These are phyloP conservation scores for Lasioglossum baleicum DNA, from an alignment of 1,140 invertebrate genomes.

Conservation along the genomic window DNA sequence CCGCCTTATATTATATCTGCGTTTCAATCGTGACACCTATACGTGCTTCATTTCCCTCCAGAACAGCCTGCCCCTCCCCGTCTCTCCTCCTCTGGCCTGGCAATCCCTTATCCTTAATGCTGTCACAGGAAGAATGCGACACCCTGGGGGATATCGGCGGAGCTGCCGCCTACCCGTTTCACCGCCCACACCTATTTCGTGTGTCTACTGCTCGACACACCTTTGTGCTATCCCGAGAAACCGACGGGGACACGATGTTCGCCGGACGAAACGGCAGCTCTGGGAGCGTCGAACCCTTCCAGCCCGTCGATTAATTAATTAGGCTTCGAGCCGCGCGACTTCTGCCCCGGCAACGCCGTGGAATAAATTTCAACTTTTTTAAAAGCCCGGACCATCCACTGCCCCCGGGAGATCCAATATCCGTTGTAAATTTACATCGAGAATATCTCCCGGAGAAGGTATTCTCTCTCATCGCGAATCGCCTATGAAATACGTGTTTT, in stretches of 20 bases:
- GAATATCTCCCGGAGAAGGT: no score
- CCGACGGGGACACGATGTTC: background rate
- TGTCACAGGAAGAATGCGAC: conserved; percentile 31
- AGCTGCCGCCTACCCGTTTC: background rate
- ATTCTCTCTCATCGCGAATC: no score
- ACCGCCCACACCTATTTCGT: background rate
- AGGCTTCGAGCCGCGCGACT: no score
- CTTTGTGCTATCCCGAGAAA: background rate
- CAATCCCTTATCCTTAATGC: conserved; percentile 36
- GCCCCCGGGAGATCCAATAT: no score
- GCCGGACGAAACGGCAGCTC: background rate
- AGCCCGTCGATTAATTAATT: background rate
- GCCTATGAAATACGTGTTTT: no score
- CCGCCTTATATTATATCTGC: conserved; percentile 4
- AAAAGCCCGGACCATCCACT: no score
- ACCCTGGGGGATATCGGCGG: conserved; percentile 21
- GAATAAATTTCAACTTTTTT: no score
- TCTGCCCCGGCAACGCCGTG: no score
- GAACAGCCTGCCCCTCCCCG: background rate
- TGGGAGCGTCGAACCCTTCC: background rate
- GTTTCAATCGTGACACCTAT: conserved; percentile 40
- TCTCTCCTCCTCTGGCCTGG: background rate
- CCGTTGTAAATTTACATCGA: no score
- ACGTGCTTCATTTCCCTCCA: conserved; percentile 37
- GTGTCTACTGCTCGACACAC: no score